Base-by-base conservation (phyloP, 2,888 invertebrate species). In the Latheticus oryzae region DNA sequence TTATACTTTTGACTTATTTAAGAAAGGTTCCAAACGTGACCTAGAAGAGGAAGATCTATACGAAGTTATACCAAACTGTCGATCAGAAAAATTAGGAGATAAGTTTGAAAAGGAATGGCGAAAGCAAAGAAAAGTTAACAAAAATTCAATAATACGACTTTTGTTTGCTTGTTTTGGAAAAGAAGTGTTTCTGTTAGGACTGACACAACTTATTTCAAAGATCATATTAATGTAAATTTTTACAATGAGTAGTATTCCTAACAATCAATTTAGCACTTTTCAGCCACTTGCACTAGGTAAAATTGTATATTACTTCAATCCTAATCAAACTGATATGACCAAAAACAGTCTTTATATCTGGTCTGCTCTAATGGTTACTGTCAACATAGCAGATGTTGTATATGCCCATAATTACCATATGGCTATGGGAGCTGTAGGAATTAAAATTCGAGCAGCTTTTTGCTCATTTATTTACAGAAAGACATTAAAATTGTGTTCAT, bases 381-480 rank as follows among this genome's bases (percentile, higher is more conserved):
- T 90, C 11, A 89, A 90, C 0, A 86, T 87, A 0, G 72, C 88
- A 26, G 87, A 87, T 70, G 85, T 90, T 17, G 81, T 93, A 5
- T 70, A 66, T 35, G 59, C 53, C 7, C 66, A 96, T 78, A 92
- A 93, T 0, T 93, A 91, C 73, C 91, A 93, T 87, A 86, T 93
- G 82, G 87, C 87, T 7, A 85, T 90, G 15, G 79, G 88, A 32
- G 88, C 90, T 68, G 84, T 90, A 78, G 92, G 93, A 43, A 88
- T 93, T 88, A 85, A 89, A 77, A 84, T 92, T 73, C 81, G 93
- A 5, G 85, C 93, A 1, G 90, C 91, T 0, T 87, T 90, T 70
- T 91, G 91, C 69, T 88, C 91, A 0, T 81, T 94, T 11, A 85
- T 94, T 57, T 93, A 92, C 73, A 84, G 91, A 73, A 95, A 94